Evolutionary conservation across 2,888 invertebrate genomes (phyloP).

Genomic region (Phania funesta): DNA sequence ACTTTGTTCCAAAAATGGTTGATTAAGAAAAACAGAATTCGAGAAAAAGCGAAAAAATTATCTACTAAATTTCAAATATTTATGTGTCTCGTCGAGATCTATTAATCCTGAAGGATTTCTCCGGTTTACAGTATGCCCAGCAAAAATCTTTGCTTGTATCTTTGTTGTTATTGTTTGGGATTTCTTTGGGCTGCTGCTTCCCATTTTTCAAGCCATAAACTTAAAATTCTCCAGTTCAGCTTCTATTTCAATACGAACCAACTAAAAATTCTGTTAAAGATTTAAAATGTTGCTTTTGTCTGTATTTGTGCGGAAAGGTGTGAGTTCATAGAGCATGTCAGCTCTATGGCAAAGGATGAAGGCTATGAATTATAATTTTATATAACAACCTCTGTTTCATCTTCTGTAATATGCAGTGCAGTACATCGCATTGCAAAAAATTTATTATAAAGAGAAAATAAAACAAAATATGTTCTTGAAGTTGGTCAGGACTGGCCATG

Average conservation of each 20-base stretch:
- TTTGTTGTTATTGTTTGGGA: not conserved
- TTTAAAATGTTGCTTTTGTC: not conserved
- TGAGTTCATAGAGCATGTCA: not conserved
- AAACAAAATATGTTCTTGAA: too few relatives aligned
- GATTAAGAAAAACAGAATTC: not conserved
- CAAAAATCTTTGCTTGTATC: not conserved
- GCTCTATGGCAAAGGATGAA: not conserved
- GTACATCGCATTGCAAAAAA: too few relatives aligned
- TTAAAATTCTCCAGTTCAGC: slow-evolving; percentile 9
- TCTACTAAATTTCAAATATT: not conserved
- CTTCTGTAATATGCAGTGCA: not conserved
- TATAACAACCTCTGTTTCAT: not conserved
- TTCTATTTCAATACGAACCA: not conserved
- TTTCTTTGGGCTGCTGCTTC: not conserved
- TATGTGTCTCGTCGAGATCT: not conserved
- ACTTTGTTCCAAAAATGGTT: not conserved
- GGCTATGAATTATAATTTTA: slow-evolving; percentile 35
- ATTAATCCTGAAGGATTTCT: slow-evolving; percentile 33
- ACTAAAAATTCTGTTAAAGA: not conserved
- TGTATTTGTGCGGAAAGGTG: not conserved
- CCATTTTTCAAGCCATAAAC: not conserved
- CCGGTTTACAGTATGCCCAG: not conserved
- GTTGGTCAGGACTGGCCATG: slow-evolving; percentile 23
- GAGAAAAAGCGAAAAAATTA: not conserved
- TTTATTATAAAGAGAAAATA: too few relatives aligned